Evolutionary conservation across 2,113 vertebrate species (phyloP).

Genomic region (Vicugna pacos): DNA sequence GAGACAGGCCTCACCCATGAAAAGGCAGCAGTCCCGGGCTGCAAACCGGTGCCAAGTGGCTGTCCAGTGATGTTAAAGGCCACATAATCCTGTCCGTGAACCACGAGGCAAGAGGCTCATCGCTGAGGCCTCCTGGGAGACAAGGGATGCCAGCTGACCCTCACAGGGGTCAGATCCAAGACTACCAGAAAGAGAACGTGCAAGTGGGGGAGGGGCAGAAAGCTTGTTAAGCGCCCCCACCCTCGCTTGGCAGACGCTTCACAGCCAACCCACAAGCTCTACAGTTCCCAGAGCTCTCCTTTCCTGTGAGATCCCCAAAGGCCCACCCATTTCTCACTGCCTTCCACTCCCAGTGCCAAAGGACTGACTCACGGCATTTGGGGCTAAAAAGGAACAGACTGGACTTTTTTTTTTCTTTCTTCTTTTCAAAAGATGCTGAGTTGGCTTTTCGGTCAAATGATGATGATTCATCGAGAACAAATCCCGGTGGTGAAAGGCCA

Average conservation of each 20-base stretch:
- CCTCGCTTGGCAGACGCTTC: not conserved
- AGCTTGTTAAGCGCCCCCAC: not conserved
- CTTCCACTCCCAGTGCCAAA: conserved; percentile 34
- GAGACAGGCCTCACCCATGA: too few relatives aligned
- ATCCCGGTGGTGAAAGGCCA: not conserved
- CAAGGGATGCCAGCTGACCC: not conserved
- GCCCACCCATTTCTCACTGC: not conserved
- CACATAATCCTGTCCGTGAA: rapidly evolving
- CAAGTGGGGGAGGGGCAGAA: rapidly evolving
- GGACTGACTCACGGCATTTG: conserved; percentile 53
- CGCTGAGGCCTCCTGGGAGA: not conserved
- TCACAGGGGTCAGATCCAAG: not conserved
- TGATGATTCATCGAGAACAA: conserved; percentile 64
- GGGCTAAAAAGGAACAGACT: not conserved
- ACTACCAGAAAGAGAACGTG: not conserved
- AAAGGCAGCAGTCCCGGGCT: not conserved
- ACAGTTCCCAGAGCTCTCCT: not conserved
- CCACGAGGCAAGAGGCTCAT: not conserved
- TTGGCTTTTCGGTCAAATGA: conserved; percentile 15
- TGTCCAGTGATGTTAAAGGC: not conserved
- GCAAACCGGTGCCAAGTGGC: not conserved
- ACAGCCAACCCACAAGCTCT: too few relatives aligned
- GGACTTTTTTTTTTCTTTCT: not conserved
- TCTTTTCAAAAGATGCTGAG: conserved; percentile 72
- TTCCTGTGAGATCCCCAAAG: not conserved